A percentile compares a stretch with the other conserved stretches of the same genome.
phyloP scores from a whole-genome alignment of 2,113 vertebrate genomes.

The Nipponia nippon region DNA sequence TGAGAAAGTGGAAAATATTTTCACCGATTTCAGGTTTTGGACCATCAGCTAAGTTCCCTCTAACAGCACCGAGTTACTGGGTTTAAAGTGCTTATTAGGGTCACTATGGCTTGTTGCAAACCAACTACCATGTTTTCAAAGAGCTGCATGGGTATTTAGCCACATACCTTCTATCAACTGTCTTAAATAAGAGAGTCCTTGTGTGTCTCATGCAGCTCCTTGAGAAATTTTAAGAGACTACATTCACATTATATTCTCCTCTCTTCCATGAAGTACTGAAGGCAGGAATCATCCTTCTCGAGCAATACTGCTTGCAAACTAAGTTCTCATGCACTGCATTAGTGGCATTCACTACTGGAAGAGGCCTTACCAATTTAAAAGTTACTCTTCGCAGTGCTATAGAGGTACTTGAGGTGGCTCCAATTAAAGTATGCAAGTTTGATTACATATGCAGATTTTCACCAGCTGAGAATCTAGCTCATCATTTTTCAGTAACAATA shows the following conservation, averaged over 20 bases:
- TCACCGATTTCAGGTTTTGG: not conserved
- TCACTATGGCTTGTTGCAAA: not conserved
- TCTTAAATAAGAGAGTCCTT: constrained; percentile 17
- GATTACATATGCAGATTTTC: not conserved
- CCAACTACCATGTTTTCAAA: constrained; percentile 16
- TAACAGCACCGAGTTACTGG: not conserved
- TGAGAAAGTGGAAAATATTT: not conserved
- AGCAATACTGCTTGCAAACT: not conserved
- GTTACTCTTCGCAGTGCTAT: not conserved
- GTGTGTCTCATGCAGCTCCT: constrained; percentile 6
- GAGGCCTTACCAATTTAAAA: constrained; percentile 27
- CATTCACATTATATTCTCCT: not conserved
- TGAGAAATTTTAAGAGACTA: not conserved
- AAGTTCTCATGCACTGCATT: not conserved
- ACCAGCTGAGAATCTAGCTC: not conserved
- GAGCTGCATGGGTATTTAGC: constrained; percentile 5
- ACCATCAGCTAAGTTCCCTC: not conserved
- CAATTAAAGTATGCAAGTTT: not conserved
- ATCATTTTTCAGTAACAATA: constrained; percentile 24
- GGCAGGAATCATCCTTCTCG: not conserved
- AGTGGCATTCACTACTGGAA: constrained; percentile 15
- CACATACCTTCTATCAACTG: constrained; percentile 12
- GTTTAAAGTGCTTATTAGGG: not conserved
- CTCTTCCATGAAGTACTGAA: not conserved
- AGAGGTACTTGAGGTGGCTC: not conserved